Evolutionary conservation across 2,113 vertebrate species (phyloP).

Genomic region (Rhombomys opimus): DNA sequence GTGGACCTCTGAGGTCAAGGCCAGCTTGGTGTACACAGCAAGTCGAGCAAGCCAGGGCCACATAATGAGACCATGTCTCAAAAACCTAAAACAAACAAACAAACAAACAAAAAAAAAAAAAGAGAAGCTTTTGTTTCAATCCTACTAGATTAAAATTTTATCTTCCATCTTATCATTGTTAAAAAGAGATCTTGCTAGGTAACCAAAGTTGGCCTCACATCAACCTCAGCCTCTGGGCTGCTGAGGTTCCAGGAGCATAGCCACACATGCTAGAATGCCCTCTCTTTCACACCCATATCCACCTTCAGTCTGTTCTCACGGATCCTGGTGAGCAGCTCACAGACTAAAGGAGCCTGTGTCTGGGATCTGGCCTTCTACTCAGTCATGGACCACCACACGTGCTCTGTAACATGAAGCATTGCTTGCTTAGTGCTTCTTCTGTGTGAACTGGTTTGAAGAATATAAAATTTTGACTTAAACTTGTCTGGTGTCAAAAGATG

Average conservation of each 20-base stretch:
- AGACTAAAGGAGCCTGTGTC: background rate
- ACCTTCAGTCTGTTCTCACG: background rate
- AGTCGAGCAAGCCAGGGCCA: background rate
- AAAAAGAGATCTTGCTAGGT: background rate
- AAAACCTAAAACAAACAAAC: background rate
- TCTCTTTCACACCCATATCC: background rate
- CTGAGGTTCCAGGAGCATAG: background rate
- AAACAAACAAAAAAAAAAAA: background rate
- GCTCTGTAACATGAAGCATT: background rate
- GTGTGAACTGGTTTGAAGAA: background rate
- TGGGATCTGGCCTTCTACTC: background rate
- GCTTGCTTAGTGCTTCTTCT: background rate
- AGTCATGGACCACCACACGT: background rate
- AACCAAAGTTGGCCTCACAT: background rate
- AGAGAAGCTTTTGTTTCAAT: background rate
- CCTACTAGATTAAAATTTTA: background rate
- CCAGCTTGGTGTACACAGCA: background rate
- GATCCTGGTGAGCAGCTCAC: background rate
- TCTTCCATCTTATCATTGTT: background rate
- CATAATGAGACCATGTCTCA: background rate
- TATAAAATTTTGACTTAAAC: slow-evolving; percentile 13
- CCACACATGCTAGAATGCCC: background rate
- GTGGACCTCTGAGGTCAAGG: background rate
- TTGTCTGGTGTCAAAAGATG: slow-evolving; percentile 4
- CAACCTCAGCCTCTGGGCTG: background rate